Evolutionary conservation across 1,140 invertebrate genomes (phyloP), one percentile per base, ranked within the genome.

Genomic region (Micrasema minimum): DNA sequence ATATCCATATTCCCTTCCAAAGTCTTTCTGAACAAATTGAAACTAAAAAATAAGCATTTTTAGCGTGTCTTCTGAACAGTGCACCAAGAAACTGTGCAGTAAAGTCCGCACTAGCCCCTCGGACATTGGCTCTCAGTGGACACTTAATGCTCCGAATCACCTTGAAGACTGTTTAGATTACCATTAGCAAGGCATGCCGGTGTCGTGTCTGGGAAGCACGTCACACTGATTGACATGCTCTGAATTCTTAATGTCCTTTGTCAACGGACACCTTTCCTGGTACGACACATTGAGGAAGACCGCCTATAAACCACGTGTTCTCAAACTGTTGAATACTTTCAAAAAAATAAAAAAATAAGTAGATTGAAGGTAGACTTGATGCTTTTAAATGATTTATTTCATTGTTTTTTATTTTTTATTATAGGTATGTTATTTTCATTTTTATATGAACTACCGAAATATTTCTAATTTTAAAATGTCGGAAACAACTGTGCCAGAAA

Each of bases 191-290:
- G 51, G 51, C 51, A 12, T 51, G 51, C n/a, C 31, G 22, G 2
- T 7, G 22, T 55, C 14, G 26, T 6, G 23, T 22, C 23, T 18
- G 22, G 26, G 1, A 9, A 2, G 2, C 55, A 38, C 14, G 37
- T 59, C 35, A 18, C 55, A n/a, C 55, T 11, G 20, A 11, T 38
- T 38, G 37, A 38, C 55, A 59, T 59, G 55, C 16, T 41, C 16
- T 59, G 55, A 59, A 59, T 59, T 41, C 35, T 11, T 41, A 59
- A 59, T 59, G 37, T 20, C 37, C 37, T 59, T 59, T 59, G 55
- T 59, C 11, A 59, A 2, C 0, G 23, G 23, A 5, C 51, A 59
- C 37, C 55, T 41, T 41, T 59, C 37, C 55, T 59, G 55, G 7
- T 59, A 59, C 38, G 51, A 55, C 26, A 16, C 23, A 55, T 23